Evolutionary conservation across 2,797 vertebrate species (phyloP).

Genomic region (Diglossa cyanea): DNA sequence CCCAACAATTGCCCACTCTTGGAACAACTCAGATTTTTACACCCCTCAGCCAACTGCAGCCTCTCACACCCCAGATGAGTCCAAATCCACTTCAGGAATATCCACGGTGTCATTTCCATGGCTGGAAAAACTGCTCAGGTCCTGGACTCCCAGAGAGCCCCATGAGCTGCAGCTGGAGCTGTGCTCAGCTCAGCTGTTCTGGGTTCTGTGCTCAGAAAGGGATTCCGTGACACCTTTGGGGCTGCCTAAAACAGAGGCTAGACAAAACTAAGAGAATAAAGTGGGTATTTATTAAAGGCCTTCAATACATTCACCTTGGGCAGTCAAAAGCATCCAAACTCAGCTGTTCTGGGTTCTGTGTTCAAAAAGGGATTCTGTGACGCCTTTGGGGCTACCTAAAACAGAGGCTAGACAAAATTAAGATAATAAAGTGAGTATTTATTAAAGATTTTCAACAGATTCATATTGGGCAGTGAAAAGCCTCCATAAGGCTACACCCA

Average conservation of each 20-base stretch:
- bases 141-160: background rate
- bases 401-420: background rate
- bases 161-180: fast-evolving
- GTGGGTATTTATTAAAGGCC: background rate
- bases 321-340: background rate
- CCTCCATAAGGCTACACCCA: background rate
- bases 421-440: background rate
- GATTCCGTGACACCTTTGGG: background rate
- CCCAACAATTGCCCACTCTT: background rate
- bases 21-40: background rate
- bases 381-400: background rate
- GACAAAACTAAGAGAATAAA: background rate
- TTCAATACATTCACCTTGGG: background rate
- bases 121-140: background rate
- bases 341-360: fast-evolving
- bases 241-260: background rate
- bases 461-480: background rate
- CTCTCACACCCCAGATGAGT: background rate
- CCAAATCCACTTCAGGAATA: background rate
- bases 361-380: background rate
- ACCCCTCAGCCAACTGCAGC: background rate
- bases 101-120: background rate
- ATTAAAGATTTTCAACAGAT: background rate
- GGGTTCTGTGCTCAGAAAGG: background rate
- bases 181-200: fast-evolving